Base-by-base conservation (phyloP, 2,797 vertebrate species). In the Sibirionetta formosa region DNA sequence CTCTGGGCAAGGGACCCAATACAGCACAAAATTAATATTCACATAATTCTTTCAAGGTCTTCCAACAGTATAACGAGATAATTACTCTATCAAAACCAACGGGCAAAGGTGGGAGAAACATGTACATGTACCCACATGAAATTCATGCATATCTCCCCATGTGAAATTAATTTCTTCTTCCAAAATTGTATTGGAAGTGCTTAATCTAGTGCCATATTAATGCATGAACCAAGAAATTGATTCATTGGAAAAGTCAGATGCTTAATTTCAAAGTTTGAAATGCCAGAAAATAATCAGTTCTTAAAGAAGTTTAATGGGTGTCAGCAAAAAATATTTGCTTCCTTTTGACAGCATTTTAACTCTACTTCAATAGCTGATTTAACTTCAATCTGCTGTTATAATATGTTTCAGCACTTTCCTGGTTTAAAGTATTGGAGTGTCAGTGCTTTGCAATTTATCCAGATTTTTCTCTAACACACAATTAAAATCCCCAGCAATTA, bases 301-400 rank as follows among this genome's bases (percentile, higher is more conserved):
- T 94, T 95, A 80, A 90, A 61, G 57, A 95, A 94, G 40, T 88
- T 38, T 44, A 87, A 86, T 27, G 64, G 31, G 83, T 94, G 83
- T 92, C 93, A 96, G 94, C 77, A 96, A 95, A 95, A 93, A 91
- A 90, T 82, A 82, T 78, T 82, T 93, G 36, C 65, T 91, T 92
- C 75, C 31, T 85, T 96, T 92, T 94, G 91, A 93, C 86, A 94
- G 61, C 69, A 92, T 72, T 94, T 96, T 96, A 96, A 93, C 90
- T 96, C 53, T 53, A 84, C 77, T 96, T 96, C 88, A 95, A 58
- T 90, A 96, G 83, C 64, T 94, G 95, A 95, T 94, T 96, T 94
- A 95, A 92, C 90, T 95, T 95, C 86, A 96, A 88, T 92, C 81
- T 93, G 65, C 79, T 91, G 35, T 53, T 93, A 73, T 58, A 95